A percentile compares a stretch with the other conserved stretches of the same genome.
Evolutionary conservation across 1,140 invertebrate genomes (phyloP).

Genomic region (Pseudobourletiella spinata): DNA sequence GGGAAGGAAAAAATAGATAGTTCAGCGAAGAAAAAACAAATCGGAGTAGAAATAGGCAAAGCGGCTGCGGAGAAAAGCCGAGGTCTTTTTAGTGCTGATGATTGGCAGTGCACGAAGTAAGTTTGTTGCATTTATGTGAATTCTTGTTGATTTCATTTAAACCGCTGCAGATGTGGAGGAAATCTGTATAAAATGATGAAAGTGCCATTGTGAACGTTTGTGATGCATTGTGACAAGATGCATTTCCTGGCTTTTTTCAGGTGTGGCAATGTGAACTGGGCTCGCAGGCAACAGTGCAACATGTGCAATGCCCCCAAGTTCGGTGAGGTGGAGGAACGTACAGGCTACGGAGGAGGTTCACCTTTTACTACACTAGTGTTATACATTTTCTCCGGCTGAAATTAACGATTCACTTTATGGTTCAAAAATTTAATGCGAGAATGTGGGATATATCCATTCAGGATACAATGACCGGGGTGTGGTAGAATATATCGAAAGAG

Average conservation of each 20-base stretch:
- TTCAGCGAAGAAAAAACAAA: conserved; percentile 67
- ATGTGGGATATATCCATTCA: conserved; percentile 41
- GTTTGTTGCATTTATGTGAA: neutral
- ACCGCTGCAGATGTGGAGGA: too few relatives aligned
- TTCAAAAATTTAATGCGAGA: neutral
- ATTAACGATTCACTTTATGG: neutral
- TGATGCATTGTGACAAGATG: neutral
- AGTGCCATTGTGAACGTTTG: too few relatives aligned
- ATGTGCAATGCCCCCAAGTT: conserved; percentile 98
- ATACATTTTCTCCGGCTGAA: neutral
- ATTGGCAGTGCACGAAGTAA: conserved; percentile 96
- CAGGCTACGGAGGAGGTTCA: conserved; percentile 66
- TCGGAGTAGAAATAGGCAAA: conserved; percentile 96
- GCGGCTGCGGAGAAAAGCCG: conserved; percentile 94
- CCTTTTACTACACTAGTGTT: neutral
- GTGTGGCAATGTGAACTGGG: conserved; percentile 99
- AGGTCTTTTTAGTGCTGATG: conserved; percentile 95
- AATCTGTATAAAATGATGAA: too few relatives aligned
- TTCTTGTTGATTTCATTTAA: too few relatives aligned
- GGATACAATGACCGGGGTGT: conserved; percentile 83
- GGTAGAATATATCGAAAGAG: conserved; percentile 82
- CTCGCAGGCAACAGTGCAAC: conserved; percentile 89
- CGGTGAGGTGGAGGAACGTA: conserved; percentile 72
- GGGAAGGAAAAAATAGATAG: conserved; percentile 58
- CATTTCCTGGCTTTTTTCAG: conserved; percentile 39